phyloP scores from a whole-genome alignment of 2,888 invertebrate species.

The Physocephala rufipes region DNA sequence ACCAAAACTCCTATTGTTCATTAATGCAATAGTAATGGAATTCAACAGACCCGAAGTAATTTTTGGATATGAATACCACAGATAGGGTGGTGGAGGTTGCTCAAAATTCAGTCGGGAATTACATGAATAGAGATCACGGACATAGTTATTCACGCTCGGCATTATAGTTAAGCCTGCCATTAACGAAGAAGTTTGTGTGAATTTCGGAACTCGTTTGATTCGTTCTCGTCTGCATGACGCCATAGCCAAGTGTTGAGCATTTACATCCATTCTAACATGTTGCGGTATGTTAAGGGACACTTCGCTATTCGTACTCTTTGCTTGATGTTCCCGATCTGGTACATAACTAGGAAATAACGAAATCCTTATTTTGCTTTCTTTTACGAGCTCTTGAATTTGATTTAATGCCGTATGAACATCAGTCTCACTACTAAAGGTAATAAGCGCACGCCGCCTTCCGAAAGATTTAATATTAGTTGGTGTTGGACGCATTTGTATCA shows the following conservation, averaged over 20 bases:
- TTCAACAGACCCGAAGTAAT: constrained; percentile 77
- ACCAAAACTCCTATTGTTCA: constrained; percentile 83
- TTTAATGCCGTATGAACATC: constrained; percentile 50
- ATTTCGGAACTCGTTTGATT: background rate
- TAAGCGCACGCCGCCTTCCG: constrained; percentile 53
- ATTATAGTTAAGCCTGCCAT: constrained; percentile 47
- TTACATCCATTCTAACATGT: background rate
- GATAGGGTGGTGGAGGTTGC: constrained; percentile 79
- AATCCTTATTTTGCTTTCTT: constrained; percentile 33
- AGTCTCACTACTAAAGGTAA: constrained; percentile 46
- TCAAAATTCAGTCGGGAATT: constrained; percentile 72
- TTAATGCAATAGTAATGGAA: constrained; percentile 80
- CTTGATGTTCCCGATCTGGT: constrained; percentile 15
- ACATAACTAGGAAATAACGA: constrained; percentile 40
- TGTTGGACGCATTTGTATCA: constrained; percentile 48
- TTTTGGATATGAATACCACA: constrained; percentile 83
- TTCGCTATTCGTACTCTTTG: background rate
- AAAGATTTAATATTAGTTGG: constrained; percentile 50
- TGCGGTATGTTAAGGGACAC: background rate
- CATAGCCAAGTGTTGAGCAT: no score
- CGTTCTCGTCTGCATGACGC: background rate
- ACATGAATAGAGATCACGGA: constrained; percentile 71
- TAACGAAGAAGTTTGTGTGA: constrained; percentile 16
- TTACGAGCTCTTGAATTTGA: constrained; percentile 43
- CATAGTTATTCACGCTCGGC: constrained; percentile 67